Base-by-base conservation (phyloP, 2,888 invertebrate genomes). In the Minunthozetes semirufus region DNA sequence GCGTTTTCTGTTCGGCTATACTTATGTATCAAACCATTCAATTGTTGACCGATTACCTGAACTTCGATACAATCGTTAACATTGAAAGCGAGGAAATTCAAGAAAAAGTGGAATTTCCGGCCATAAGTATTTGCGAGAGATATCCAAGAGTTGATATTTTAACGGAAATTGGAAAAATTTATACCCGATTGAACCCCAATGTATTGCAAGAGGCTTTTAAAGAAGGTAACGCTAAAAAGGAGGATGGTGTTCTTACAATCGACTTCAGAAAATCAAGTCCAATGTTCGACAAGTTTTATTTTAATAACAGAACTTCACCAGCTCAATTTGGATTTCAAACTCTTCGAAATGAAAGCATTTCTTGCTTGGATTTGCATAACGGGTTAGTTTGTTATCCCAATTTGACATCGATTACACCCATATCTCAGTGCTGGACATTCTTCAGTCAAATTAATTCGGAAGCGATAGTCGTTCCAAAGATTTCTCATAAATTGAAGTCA, bases 21-120 rank as follows among this genome's bases (percentile, higher is more conserved):
- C 38, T 63, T 29, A 8, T 63, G 3, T 63, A 63, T 19, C 63
- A 63, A 63, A 63, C 63, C 15, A 38, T 63, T 29, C 33, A 63
- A 33, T 13, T 63, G 33, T 3, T 63, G 29, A 29, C 19, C n/a
- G 25, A 29, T 17, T 63, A 63, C 17, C 22, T 63, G 4, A 5
- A 13, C 1, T 63, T n/a, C 63, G 19, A 63, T n/a, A 63, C 63
- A 33, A 33, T 63, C 3, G 33, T 63, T 15, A 63, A 33, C 25
- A 38, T 33, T 6, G 63, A 63, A 17, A 63, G 5, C n/a, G 17
- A 63, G 1, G n/a, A 8, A 33, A 8, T 11, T 19, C 15, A 17
- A 1, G 17, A 6, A n/a, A 33, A 17, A 1, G 5, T 63, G 9
- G 33, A 63, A 15, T 33, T 17, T 33, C 63, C 63, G 19, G 22